phyloP scores from a whole-genome alignment of 2,797 vertebrate species.

The Chiloscyllium punctatum region DNA sequence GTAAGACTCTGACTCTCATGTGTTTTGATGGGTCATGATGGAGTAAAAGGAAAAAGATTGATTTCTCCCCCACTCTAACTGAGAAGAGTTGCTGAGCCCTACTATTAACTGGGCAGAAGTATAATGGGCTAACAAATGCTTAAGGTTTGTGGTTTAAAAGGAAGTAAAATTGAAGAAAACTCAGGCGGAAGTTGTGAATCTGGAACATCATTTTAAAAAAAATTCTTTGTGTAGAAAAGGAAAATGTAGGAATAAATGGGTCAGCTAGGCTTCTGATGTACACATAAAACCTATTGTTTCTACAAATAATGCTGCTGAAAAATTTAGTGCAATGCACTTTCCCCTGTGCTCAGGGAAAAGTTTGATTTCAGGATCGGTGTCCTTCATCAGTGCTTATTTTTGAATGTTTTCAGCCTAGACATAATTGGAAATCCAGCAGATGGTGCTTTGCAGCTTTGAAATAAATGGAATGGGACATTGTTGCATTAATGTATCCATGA shows the following conservation, averaged over 20 bases:
- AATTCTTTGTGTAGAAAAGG: neutral
- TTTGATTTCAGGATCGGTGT: neutral
- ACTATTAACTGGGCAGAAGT: neutral
- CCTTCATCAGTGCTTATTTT: neutral
- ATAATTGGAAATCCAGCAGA: neutral
- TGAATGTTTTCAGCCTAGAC: neutral
- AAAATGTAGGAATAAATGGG: neutral
- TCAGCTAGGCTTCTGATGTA: neutral
- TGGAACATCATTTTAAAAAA: neutral
- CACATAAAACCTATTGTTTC: neutral
- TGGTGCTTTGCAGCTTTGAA: neutral
- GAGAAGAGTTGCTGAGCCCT: neutral
- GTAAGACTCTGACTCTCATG: neutral
- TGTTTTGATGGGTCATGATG: neutral
- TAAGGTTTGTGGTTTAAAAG: neutral
- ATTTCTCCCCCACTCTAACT: neutral
- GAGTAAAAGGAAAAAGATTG: neutral
- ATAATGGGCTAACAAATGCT: neutral
- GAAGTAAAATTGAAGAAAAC: neutral
- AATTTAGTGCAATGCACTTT: neutral
- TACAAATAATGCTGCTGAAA: neutral
- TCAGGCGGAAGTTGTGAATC: neutral
- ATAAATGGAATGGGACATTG: neutral
- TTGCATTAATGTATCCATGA: neutral
- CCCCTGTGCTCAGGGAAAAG: neutral